A percentile compares a stretch with the other conserved stretches of the same genome.
Evolutionary conservation across 2,888 invertebrate genomes (phyloP).

Genomic region (Trissoscelio sp.): DNA sequence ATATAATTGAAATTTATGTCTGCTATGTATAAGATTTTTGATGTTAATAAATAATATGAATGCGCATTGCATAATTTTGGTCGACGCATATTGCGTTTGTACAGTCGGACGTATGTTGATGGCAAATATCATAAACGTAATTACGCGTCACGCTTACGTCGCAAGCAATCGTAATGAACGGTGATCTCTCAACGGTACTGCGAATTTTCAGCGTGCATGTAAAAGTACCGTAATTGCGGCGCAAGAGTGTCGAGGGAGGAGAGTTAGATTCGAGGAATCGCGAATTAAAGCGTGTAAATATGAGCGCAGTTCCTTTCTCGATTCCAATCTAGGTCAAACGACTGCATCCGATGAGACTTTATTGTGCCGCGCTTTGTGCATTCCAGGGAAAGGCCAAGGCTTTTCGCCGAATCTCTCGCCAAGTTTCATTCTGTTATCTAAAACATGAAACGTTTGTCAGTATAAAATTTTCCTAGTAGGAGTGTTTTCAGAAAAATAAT

Average conservation of each 20-base stretch:
- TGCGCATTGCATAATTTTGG: neutral
- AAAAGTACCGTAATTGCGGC: conserved; percentile 32
- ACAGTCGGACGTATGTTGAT: conserved; percentile 31
- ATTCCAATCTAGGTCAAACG: conserved; percentile 74
- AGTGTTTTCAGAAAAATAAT: conserved; percentile 9
- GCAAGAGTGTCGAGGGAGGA: conserved; percentile 12
- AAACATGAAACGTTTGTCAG: conserved; percentile 21
- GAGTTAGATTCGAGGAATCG: conserved; percentile 8
- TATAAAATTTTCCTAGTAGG: neutral
- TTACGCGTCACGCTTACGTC: conserved; percentile 28
- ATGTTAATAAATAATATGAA: neutral
- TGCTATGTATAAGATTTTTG: neutral
- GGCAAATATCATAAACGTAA: conserved; percentile 19
- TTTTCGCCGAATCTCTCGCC: conserved; percentile 53
- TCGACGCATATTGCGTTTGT: neutral
- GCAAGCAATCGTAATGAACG: conserved; percentile 28
- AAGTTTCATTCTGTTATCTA: conserved; percentile 36
- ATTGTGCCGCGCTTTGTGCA: conserved; percentile 70
- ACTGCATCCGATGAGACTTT: conserved; percentile 74
- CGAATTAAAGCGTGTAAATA: conserved; percentile 39
- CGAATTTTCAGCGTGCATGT: conserved; percentile 32
- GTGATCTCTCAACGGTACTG: conserved; percentile 23
- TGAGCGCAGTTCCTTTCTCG: conserved; percentile 47
- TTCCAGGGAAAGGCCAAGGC: conserved; percentile 72
- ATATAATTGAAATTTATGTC: too few species aligned